Percentiles rank a stretch among this genome's conserved stretches.
Evolutionary conservation across 2,797 vertebrate genomes (phyloP).

Genomic region (Coregonus sp.): DNA sequence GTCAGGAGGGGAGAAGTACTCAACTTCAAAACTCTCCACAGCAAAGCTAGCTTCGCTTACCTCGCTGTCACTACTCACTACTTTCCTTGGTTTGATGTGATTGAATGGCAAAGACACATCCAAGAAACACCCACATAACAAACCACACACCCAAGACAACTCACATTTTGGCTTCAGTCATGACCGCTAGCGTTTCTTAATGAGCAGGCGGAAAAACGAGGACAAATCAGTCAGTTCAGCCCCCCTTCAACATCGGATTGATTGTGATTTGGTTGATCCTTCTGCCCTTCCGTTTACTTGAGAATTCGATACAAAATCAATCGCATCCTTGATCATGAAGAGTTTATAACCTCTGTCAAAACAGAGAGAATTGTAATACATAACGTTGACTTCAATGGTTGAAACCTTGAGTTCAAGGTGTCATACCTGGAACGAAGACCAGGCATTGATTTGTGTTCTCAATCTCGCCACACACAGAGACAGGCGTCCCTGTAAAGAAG

Average conservation of each 20-base stretch:
- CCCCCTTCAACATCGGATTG: slow-evolving; percentile 24
- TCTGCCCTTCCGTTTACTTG: slow-evolving; percentile 57
- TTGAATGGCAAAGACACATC: too few species aligned
- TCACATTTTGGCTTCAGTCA: too few species aligned
- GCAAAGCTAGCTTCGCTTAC: too few species aligned
- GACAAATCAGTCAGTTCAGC: too few species aligned
- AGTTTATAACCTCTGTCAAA: slow-evolving; percentile 58
- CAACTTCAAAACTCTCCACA: too few species aligned
- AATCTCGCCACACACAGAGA: slow-evolving; percentile 17
- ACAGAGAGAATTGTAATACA: slow-evolving; percentile 43
- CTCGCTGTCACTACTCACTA: too few species aligned
- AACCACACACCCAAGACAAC: too few species aligned
- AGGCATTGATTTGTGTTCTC: slow-evolving; percentile 63
- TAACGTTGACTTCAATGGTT: slow-evolving; percentile 49
- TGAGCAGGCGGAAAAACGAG: too few species aligned
- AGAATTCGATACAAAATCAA: slow-evolving; percentile 63
- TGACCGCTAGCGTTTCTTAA: too few species aligned
- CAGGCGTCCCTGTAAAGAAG: slow-evolving; percentile 17
- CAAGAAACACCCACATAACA: too few species aligned
- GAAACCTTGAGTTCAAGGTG: slow-evolving; percentile 60
- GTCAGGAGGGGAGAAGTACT: too few species aligned
- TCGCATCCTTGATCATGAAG: slow-evolving; percentile 39
- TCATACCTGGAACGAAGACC: slow-evolving; percentile 45
- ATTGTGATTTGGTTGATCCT: slow-evolving; percentile 44
- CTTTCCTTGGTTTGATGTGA: too few species aligned